These are phyloP conservation scores for Chirona hameri DNA, from an alignment of 2,888 invertebrate genomes.

Conservation along the genomic window DNA sequence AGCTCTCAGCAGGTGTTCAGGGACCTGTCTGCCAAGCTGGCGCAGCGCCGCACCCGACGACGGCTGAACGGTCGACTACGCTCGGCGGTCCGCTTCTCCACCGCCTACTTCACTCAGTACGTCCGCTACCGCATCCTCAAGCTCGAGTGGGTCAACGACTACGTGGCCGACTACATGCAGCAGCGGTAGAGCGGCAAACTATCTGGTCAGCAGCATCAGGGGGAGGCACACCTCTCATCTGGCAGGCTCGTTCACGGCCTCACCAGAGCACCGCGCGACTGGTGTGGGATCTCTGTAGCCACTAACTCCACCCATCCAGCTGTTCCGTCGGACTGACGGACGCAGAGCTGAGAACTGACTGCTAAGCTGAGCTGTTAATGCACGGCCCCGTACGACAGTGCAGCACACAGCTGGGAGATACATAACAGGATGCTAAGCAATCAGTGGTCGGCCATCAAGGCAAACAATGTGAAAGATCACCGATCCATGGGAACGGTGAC, in stretches of 20 bases:
- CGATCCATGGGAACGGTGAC: not conserved
- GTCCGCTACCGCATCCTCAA: not conserved
- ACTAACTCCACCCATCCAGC: not conserved
- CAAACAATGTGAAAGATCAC: not conserved
- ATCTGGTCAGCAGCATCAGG: too few relatives aligned
- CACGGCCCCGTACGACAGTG: too few relatives aligned
- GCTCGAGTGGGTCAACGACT: not conserved
- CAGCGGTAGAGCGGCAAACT: not conserved
- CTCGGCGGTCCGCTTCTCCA: not conserved
- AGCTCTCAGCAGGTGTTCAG: not conserved
- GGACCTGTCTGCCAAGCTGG: not conserved
- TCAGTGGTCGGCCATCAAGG: not conserved
- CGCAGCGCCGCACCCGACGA: not conserved
- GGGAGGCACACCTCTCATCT: not conserved
- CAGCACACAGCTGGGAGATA: too few relatives aligned
- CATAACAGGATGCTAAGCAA: not conserved
- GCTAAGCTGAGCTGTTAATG: too few relatives aligned
- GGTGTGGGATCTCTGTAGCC: not conserved
- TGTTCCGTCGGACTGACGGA: not conserved
- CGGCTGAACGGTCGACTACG: not conserved
- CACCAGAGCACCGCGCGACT: not conserved
- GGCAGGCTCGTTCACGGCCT: not conserved
- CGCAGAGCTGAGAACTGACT: too few relatives aligned
- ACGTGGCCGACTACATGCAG: not conserved
- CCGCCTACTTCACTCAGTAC: not conserved